Percentiles rank a stretch among this genome's conserved stretches.
These are phyloP conservation scores for Pterostichus madidus DNA, from an alignment of 2,888 invertebrate species.

Conservation along the genomic window DNA sequence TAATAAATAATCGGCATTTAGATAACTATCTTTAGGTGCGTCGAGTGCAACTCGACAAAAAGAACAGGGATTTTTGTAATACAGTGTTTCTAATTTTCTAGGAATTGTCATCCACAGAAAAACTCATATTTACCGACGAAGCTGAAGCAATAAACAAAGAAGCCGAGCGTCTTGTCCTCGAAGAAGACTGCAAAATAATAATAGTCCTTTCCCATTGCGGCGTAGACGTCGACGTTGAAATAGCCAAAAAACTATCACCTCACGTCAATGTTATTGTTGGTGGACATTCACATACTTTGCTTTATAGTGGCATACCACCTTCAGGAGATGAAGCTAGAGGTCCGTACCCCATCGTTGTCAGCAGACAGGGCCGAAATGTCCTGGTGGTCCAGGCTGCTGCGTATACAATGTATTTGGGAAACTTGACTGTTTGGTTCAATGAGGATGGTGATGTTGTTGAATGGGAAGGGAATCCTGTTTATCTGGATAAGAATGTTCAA, in stretches of 20 bases:
- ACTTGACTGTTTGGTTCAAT: constrained; percentile 86
- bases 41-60: background rate
- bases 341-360: constrained; percentile 86
- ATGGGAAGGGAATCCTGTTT: constrained; percentile 88
- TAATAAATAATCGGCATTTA: too few relatives aligned
- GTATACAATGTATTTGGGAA: constrained; percentile 88
- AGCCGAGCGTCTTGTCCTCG: constrained; percentile 79
- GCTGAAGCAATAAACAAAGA: constrained; percentile 83
- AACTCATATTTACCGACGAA: constrained; percentile 85
- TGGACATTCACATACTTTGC: constrained; percentile 89
- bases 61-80: background rate
- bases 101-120: constrained; percentile 84
- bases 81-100: constrained; percentile 71
- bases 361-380: constrained; percentile 79
- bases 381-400: constrained; percentile 86
- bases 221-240: constrained; percentile 82
- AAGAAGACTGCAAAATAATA: constrained; percentile 86
- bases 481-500: constrained; percentile 81
- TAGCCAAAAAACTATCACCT: constrained; percentile 83
- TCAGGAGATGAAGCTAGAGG: constrained; percentile 81
- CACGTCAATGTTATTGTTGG: constrained; percentile 92
- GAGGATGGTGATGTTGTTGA: constrained; percentile 81
- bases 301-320: constrained; percentile 80
- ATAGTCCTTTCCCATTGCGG: constrained; percentile 92
- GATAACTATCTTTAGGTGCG: background rate